Evolutionary conservation across 2,113 vertebrate genomes (phyloP).

Genomic region (Scortum barcoo): DNA sequence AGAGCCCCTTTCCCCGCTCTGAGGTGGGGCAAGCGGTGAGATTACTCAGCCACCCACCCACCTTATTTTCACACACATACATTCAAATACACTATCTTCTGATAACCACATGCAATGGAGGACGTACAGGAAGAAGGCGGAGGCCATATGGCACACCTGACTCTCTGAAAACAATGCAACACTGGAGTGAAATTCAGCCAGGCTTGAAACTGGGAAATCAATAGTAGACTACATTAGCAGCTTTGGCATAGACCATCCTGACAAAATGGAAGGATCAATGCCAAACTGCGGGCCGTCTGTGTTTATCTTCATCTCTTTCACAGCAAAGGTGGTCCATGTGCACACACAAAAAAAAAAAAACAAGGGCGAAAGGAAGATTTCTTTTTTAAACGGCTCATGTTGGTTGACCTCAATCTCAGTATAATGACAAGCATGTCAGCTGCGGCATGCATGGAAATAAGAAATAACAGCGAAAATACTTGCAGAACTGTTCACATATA

Average conservation of each 20-base stretch:
- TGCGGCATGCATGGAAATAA: background rate
- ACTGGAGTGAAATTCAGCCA: constrained; percentile 59
- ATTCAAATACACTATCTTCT: constrained; percentile 21
- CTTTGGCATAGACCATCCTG: constrained; percentile 73
- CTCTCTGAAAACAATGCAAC: constrained; percentile 68
- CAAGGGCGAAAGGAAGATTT: constrained; percentile 6
- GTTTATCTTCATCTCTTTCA: constrained; percentile 57
- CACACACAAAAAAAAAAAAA: too few species aligned
- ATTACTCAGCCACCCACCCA: constrained; percentile 30
- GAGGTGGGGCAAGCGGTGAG: constrained; percentile 25
- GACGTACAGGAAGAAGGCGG: constrained; percentile 25
- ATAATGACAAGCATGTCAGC: constrained; percentile 20
- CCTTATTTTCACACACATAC: constrained; percentile 17
- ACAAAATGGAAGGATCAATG: constrained; percentile 78
- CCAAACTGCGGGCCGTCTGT: constrained; percentile 64
- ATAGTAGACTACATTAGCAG: constrained; percentile 81
- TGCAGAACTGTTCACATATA: background rate
- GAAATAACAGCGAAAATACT: constrained; percentile 16
- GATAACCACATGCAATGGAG: background rate
- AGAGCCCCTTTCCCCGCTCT: constrained; percentile 7
- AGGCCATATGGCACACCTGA: constrained; percentile 53
- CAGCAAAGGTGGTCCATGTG: constrained; percentile 12
- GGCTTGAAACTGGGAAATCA: constrained; percentile 74
- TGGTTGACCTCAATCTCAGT: constrained; percentile 50
- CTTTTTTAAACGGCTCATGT: background rate